Percentiles rank a stretch among this genome's conserved stretches.
phyloP scores from a whole-genome alignment of 1,140 invertebrate species.

The Panagrolaimus sp. region DNA sequence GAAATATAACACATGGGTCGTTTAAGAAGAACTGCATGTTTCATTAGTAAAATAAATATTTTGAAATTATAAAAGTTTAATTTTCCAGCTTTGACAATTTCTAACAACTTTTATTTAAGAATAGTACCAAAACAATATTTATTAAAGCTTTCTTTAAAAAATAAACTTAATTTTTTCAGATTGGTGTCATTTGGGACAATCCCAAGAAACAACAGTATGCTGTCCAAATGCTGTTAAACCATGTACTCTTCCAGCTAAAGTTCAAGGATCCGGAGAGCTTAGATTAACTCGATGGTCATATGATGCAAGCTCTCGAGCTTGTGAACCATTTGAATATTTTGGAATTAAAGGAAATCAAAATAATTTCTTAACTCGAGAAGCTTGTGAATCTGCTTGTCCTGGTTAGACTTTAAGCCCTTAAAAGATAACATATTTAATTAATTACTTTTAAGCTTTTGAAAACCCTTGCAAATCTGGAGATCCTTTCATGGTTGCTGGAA shows the following conservation, averaged over 20 bases:
- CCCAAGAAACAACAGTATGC: slow-evolving; percentile 40
- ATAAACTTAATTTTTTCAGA: too few relatives aligned
- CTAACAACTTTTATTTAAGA: too few relatives aligned
- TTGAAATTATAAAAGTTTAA: too few relatives aligned
- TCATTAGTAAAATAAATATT: too few relatives aligned
- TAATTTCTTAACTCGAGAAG: slow-evolving; percentile 70
- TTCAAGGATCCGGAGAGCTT: slow-evolving; percentile 33
- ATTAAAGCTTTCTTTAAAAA: too few relatives aligned
- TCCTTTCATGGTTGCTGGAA: slow-evolving; percentile 23
- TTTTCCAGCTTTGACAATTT: too few relatives aligned
- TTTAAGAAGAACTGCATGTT: too few relatives aligned
- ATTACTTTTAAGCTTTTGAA: slow-evolving; percentile 28
- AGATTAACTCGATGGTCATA: slow-evolving; percentile 42
- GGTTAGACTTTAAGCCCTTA: slow-evolving; percentile 23
- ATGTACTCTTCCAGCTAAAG: slow-evolving; percentile 31
- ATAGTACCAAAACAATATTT: too few relatives aligned
- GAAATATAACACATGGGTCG: too few relatives aligned
- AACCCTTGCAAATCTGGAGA: slow-evolving; percentile 46
- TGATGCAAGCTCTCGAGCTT: slow-evolving; percentile 22
- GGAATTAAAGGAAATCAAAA: slow-evolving; percentile 69
- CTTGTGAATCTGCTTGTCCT: slow-evolving; percentile 71
- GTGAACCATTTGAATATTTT: slow-evolving; percentile 37
- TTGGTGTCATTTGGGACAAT: slow-evolving; percentile 39
- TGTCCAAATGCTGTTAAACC: slow-evolving; percentile 48
- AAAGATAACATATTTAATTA: background rate